These are phyloP conservation scores for Rana temporaria DNA, from an alignment of 2,113 vertebrate species.

Conservation along the genomic window DNA sequence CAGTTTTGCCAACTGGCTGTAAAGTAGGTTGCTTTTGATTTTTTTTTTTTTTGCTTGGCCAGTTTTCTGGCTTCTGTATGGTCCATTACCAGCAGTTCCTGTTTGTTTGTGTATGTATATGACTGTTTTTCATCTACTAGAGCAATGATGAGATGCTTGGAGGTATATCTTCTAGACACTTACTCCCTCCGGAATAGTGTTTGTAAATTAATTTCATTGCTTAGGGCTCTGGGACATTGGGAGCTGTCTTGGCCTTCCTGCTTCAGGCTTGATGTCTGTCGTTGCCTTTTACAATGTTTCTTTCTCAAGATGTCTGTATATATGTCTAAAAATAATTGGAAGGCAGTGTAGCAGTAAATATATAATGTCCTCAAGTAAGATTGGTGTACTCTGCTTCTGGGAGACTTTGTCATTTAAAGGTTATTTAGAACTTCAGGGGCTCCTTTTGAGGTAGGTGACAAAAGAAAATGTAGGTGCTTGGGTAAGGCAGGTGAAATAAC, in stretches of 20 bases:
- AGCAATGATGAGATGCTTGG: neutral
- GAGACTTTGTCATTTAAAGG: too few relatives aligned
- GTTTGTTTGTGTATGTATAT: neutral
- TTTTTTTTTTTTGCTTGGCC: neutral
- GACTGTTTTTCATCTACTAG: neutral
- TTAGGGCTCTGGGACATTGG: neutral
- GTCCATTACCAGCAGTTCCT: neutral
- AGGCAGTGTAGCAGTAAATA: conserved; percentile 8
- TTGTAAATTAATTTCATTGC: conserved; percentile 29
- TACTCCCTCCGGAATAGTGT: conserved; percentile 2
- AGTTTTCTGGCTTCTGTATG: neutral
- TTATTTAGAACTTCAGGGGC: too few relatives aligned
- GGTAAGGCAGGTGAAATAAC: too few relatives aligned
- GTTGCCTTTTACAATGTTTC: conserved; percentile 14
- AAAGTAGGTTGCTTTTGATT: neutral
- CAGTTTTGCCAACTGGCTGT: neutral
- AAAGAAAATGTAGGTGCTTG: too few relatives aligned
- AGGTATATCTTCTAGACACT: conserved; percentile 8
- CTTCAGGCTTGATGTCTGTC: conserved; percentile 27
- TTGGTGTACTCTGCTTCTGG: neutral
- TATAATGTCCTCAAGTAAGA: conserved; percentile 1
- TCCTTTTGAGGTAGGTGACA: too few relatives aligned
- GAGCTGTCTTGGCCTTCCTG: neutral
- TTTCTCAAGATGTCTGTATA: conserved; percentile 17
- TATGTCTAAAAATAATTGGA: conserved; percentile 26